Base-by-base conservation (phyloP, 2,113 vertebrate genomes). In the Sitta europaea region DNA sequence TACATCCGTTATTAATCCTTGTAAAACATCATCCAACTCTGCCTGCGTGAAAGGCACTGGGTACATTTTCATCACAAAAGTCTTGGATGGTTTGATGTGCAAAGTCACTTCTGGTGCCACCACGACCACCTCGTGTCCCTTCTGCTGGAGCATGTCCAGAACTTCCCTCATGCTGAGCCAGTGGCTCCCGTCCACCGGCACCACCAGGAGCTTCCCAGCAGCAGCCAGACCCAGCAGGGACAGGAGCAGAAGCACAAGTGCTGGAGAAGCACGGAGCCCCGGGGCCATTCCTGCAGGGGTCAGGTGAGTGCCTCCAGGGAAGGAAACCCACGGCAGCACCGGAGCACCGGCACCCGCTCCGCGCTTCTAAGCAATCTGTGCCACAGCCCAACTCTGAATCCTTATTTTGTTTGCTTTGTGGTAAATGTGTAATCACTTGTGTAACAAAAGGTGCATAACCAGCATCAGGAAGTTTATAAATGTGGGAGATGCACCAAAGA, bases 71-170 rank as follows among this genome's bases (percentile, higher is more conserved):
- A 98, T 97, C 23, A 92, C 66, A 14, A 97, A 97, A 15, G 70
- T 90, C 8, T 97, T 55, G 0, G 90, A 89, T 9, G 98, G 97
- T 1, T 98, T 98, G 63, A 99, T 96, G 2, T 97, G 40, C 2
- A 98, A 0, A 6, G 31, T 3, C 1, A 97, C 28, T 5, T 98
- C 98, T 1, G 99, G 98, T 1, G 98, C 98, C 18, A 99, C 58
- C 16, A 99, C 97, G 0, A 98, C 97, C 8, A 99, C 84, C 6
- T 95, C 92, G 17, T 99, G 99, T 16, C 98, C 99, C 51, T 90
- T 98, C 36, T 94, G 94, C 10, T 77, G 88, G 63, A 99, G 85
- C 63, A 95, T 80, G 3, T 98, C 95, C 42, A 98, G n/a, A n/a
- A n/a, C n/a, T n/a, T n/a, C n/a, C n/a, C n/a, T n/a, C n/a, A n/a